Evolutionary conservation across 37 sponge, comb jelly and placozoan species (phyloP), one percentile per base, ranked within the genome.

Genomic region (Petrosia ficiformis): DNA sequence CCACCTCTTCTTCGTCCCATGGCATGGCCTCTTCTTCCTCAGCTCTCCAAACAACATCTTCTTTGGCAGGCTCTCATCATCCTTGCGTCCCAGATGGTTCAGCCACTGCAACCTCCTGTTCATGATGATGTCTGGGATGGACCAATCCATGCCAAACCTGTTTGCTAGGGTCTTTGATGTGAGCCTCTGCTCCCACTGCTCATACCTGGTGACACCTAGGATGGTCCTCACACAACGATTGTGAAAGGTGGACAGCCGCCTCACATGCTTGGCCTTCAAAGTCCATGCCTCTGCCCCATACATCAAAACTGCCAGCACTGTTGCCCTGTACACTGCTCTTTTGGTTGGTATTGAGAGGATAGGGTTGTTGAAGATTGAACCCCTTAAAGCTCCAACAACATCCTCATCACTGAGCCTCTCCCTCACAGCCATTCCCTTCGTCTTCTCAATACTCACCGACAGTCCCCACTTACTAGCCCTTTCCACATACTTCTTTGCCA

Each of bases 381-480:
- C 22, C 57, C 57, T 54, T 24, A 54, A 54, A 54, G 22, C 19
- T 19, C 21, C 57, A 54, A 54, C 19, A 22, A 22, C 57, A 19
- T 54, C 22, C 21, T 22, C 19, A 54, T 54, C 57, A 24, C 21
- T 24, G 21, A 54, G 22, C 22, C 57, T 22, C 19, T 22, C 57
- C 22, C 57, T 19, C 57, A n/a, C n/a, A n/a, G n/a, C n/a, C n/a
- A 70, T 41, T 41, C 37, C 10, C n/a, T n/a, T n/a, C n/a, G 79
- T 79, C 59, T 79, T 69, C 59, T 68, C 29, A 1, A 34, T 48
- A 56, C 73, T 80, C 4, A 72, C 81, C 33, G 64, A 63, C 30
- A 80, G 26, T 11, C 66, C 81, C 81, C 73, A 80, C 37, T 39
- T 42, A 1, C 32, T 6, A 41, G 81, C 81, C 21, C 1, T 43